Evolutionary conservation across 2,888 invertebrate genomes (phyloP), one percentile per base, ranked within the genome.

Genomic region (Cataglyphis rosenhaueri): DNA sequence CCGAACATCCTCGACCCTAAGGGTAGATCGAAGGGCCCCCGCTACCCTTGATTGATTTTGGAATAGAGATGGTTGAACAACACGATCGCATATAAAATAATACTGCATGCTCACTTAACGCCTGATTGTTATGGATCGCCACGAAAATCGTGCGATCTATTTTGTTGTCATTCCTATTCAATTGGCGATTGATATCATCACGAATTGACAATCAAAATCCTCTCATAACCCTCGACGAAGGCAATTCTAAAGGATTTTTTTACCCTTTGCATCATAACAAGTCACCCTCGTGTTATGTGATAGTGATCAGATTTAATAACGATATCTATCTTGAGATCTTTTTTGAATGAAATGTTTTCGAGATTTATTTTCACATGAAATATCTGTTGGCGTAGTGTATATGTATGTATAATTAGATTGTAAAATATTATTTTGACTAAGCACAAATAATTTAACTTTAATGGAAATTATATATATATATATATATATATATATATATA

Each of bases 31-130:
- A 52, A 71, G 68, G 52, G 21, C 10, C 44, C 25, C 44, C 70
- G 61, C 61, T 32, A 79, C 65, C 52, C 83, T 82, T 86, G 86
- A 90, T 90, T 89, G 89, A 90, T 89, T 85, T 81, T 64, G 73
- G 10, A 35, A 64, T n/a, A 75, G 82, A 65, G 59, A 57, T 83
- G 68, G 61, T 66, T 41, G 52, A 15, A 52, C 64, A 66, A 75
- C 32, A 21, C 81, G 64, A 71, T 85, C 73, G 85, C 79, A 81
- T 75, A 86, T 85, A 84, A 90, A 90, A 88, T 90, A 87, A 87
- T 90, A 88, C 81, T 76, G 71, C 68, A 66, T 55, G 52, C 71
- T n/a, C 55, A 61, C 73, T 82, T 86, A 78, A 82, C 73, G 68
- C 74, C 70, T 64, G 64, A 79, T 84, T 57, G 59, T 85, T 87